Evolutionary conservation across 1,140 invertebrate species (phyloP).

Genomic region (Pissodes strobi): DNA sequence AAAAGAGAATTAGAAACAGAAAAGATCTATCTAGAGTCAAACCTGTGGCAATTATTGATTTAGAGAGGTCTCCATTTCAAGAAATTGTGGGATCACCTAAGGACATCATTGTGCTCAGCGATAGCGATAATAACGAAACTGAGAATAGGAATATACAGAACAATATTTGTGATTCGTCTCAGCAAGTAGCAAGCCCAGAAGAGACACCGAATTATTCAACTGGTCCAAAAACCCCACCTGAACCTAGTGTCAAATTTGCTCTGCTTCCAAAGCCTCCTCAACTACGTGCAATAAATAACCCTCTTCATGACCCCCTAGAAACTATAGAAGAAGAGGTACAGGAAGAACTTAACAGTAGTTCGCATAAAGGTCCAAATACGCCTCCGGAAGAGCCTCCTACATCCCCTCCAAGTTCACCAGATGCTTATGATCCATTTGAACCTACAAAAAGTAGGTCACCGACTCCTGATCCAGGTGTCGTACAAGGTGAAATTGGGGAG

Average conservation of each 20-base stretch:
- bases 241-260: constrained; percentile 73
- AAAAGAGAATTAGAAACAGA: constrained; percentile 33
- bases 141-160: constrained; percentile 41
- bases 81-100: constrained; percentile 77
- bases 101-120: constrained; percentile 80
- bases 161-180: constrained; percentile 44
- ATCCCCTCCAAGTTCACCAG: constrained; percentile 68
- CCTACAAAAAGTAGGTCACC: constrained; percentile 79
- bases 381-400: constrained; percentile 67
- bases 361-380: constrained; percentile 64
- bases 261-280: constrained; percentile 65
- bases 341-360: constrained; percentile 55
- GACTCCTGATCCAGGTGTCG: constrained; percentile 56
- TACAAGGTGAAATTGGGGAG: constrained; percentile 32
- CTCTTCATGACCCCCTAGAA: constrained; percentile 63
- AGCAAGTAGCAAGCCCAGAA: constrained; percentile 49
- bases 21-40: constrained; percentile 62
- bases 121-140: constrained; percentile 71
- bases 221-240: constrained; percentile 75
- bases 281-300: constrained; percentile 64
- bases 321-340: constrained; percentile 54
- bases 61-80: constrained; percentile 79
- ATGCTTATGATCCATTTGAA: constrained; percentile 86
- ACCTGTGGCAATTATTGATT: constrained; percentile 82
- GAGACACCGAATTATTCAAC: constrained; percentile 48